phyloP scores from a whole-genome alignment of 2,113 vertebrate genomes.

The Ailurus styani region DNA sequence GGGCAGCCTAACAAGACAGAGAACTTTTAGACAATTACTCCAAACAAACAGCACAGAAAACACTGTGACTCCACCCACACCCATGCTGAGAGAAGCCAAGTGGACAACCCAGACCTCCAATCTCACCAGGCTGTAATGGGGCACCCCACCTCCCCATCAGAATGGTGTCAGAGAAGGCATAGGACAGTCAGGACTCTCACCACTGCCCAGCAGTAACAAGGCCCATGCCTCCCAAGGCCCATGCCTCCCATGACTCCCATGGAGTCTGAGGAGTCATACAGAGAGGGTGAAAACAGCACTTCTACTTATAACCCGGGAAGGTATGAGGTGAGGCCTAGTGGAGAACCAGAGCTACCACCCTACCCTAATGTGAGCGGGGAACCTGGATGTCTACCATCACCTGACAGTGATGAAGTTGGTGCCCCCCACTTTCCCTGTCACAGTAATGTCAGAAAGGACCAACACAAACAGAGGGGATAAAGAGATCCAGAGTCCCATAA shows the following conservation, averaged over 20 bases:
- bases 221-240: neutral
- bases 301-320: neutral
- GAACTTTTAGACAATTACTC: neutral
- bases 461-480: neutral
- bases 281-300: neutral
- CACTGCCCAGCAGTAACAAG: neutral
- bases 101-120: neutral
- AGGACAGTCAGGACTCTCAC: neutral
- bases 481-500: neutral
- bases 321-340: neutral
- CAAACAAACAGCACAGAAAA: neutral
- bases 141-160: neutral
- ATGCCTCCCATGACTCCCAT: neutral
- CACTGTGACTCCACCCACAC: neutral
- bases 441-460: neutral
- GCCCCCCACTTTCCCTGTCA: neutral
- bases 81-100: neutral
- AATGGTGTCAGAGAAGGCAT: neutral
- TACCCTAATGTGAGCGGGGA: neutral
- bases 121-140: neutral
- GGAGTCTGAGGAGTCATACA: neutral
- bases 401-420: neutral
- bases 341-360: neutral
- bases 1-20: neutral
- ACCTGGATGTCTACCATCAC: neutral